A percentile compares a stretch with the other conserved stretches of the same genome.
phyloP scores from a whole-genome alignment of 2,888 invertebrate genomes.

The Pollenia angustigena region DNA sequence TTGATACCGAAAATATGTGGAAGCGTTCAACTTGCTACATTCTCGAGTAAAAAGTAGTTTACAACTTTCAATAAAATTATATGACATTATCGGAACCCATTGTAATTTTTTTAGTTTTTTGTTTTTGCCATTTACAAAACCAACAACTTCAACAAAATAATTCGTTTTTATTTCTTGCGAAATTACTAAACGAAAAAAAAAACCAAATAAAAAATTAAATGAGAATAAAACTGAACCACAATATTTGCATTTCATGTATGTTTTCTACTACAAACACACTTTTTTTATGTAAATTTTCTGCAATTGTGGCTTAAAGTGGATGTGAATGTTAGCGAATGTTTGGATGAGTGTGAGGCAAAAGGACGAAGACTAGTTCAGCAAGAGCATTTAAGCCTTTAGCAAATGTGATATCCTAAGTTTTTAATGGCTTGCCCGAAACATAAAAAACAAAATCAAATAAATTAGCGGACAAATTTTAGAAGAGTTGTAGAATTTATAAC shows the following conservation, averaged over 20 bases:
- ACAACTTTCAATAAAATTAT: constrained; percentile 46
- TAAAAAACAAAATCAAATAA: too few relatives aligned
- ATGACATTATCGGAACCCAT: constrained; percentile 48
- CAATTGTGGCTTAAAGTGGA: constrained; percentile 38
- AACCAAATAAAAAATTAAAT: constrained; percentile 18
- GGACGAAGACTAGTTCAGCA: constrained; percentile 8
- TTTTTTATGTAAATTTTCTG: constrained; percentile 66
- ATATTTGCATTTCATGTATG: constrained; percentile 62
- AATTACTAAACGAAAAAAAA: constrained; percentile 13
- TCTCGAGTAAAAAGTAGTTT: constrained; percentile 31
- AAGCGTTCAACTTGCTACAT: not conserved
- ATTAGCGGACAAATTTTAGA: too few relatives aligned
- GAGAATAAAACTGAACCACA: constrained; percentile 53
- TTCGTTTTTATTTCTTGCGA: constrained; percentile 30
- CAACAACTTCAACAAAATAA: constrained; percentile 22
- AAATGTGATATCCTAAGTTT: too few relatives aligned
- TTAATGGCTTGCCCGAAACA: too few relatives aligned
- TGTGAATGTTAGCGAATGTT: not conserved
- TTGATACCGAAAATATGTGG: constrained; percentile 7
- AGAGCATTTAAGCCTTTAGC: too few relatives aligned
- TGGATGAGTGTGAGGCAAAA: not conserved
- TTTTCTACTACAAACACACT: constrained; percentile 35
- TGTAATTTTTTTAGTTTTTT: not conserved
- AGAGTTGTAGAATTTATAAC: too few relatives aligned
- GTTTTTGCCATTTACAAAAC: not conserved